These are phyloP conservation scores for Narcine bancroftii DNA, from an alignment of 2,113 vertebrate genomes.

Conservation along the genomic window DNA sequence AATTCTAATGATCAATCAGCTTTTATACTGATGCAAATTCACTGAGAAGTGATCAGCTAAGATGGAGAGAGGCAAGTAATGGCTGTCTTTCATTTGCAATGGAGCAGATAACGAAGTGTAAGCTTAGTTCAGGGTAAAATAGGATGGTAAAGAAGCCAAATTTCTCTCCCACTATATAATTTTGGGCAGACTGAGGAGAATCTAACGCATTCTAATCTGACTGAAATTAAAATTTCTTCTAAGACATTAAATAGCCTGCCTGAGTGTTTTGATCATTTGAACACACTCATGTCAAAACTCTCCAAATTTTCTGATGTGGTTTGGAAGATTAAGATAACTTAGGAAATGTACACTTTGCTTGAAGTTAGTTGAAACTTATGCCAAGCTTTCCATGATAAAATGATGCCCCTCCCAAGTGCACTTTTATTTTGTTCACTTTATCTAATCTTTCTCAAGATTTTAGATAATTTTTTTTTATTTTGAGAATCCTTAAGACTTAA, in stretches of 20 bases:
- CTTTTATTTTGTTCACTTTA: background rate
- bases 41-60: background rate
- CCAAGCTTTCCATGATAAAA: background rate
- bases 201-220: background rate
- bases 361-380: background rate
- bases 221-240: background rate
- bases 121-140: background rate
- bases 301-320: background rate
- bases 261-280: background rate
- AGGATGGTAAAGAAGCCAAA: too few species aligned
- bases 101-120: conserved; percentile 5
- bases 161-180: too few species aligned
- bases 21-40: background rate
- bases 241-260: background rate
- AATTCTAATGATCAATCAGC: background rate
- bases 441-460: background rate
- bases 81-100: background rate
- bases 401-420: background rate
- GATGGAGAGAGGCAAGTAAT: background rate
- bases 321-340: background rate
- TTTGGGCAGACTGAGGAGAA: too few species aligned
- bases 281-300: background rate
- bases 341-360: background rate
- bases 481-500: background rate
- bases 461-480: background rate